Base-by-base conservation (phyloP, 2,113 vertebrate genomes). In the Sisor rabdophorus region DNA sequence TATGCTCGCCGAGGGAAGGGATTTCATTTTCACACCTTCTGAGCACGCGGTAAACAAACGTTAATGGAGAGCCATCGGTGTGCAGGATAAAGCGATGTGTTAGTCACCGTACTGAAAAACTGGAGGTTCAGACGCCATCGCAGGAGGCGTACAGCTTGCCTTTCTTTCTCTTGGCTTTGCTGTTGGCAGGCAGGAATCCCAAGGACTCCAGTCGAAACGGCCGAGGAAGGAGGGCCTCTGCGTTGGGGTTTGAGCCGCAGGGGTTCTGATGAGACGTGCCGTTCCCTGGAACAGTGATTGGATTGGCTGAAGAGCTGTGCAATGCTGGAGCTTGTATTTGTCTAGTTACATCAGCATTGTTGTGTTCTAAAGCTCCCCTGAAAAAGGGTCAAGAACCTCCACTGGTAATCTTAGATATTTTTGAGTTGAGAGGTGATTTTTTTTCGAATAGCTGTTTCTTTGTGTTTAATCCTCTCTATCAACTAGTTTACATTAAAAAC, bases 181-280 rank as follows among this genome's bases (percentile, higher is more conserved):
- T 53, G 20, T 84, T 86, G 11, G 88, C 84, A 0, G 72, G 47
- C 0, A 84, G 53, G 56, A 91, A 52, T 3, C 88, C 86, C 0
- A 95, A 87, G 2, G 95, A 91, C 85, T 95, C 92, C 0, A 95
- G 90, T 53, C 94, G 92, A 85, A 95, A 95, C 20, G 96, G 96
- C 0, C 95, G 91, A 0, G 93, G 93, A 32, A 84, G 86, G 54
- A 90, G 82, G 13, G 86, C 76, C 63, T 95, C 93, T 0, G 83
- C 77, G 26, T 86, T 79, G 0, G 83, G 6, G 48, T 81, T 80
- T 36, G 85, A 81, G 5, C 79, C 56, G 1, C 86, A 89, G 61
- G 86, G 61, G 20, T 78, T 82, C 30, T 83, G 82, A 73, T 88
- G 87, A n/a, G 89, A 63, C 0, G 80, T 3, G 60, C 54, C 80